Evolutionary conservation across 2,113 vertebrate genomes (phyloP), one percentile per base, ranked within the genome.

Genomic region (Brevimyrus niger): DNA sequence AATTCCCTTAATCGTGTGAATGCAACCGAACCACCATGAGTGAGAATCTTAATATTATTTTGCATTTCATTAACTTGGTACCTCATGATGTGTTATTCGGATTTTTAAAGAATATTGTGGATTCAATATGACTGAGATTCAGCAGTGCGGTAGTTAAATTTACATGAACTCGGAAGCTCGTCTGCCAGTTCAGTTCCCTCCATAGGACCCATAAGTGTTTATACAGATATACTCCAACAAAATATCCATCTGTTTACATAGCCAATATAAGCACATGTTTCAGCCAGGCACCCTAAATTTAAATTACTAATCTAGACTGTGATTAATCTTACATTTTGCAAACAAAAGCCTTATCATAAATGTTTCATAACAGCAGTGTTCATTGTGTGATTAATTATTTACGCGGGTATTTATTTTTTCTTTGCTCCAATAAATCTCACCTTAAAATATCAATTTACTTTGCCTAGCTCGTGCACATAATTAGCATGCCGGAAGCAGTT

Each of bases 371-470:
- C 44, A n/a, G 73, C 73, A 17, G 73, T 80, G 31, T 84, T 84
- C 38, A 84, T 84, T n/a, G 44, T 84, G 44, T 84, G 44, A 46
- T 84, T 84, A 84, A 84, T 84, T 84, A 84, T 84, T 84, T 84
- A 47, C 13, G 44, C n/a, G 21, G 38, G 5, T 84, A 11, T 84
- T 84, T 84, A 84, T 84, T 44, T 47, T 84, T 44, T 47, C 44
- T 84, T 84, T 19, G 82, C 44, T 84, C 42, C 44, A 84, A 84
- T 44, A 47, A 84, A 44, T 84, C 44, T 47, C 44, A 23, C 82
- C 82, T 84, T 84, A 46, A 84, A 44, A 84, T 84, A 47, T 84
- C 38, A 84, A 47, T n/a, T 84, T 47, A 46, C n/a, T 23, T 84
- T 47, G 19, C 82, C 21, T 11, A 23, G 82, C 82, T 15, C 44